Percentiles rank a stretch among this genome's conserved stretches.
Conservation (phyloP, 2,797 vertebrate species). For the Enteromius fasciolatus region DNA sequence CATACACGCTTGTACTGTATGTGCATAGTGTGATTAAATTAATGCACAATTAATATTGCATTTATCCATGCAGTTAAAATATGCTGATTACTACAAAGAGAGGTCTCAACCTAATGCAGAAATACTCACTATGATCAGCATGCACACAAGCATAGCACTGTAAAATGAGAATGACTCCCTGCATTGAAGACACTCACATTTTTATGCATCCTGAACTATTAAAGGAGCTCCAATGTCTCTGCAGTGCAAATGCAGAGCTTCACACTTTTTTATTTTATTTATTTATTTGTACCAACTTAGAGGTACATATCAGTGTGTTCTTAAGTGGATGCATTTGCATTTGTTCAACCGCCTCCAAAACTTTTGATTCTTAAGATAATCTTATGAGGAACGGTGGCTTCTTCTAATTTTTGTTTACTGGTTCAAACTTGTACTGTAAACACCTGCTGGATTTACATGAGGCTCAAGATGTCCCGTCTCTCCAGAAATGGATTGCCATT, state of each 20-base stretch:
- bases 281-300: not conserved
- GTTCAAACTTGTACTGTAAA: not conserved
- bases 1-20: not conserved
- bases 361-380: conserved; percentile 7
- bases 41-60: conserved; percentile 25
- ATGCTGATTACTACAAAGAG: conserved; percentile 16
- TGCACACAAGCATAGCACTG: conserved; percentile 20
- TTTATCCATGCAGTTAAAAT: conserved; percentile 27
- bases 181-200: not conserved
- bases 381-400: conserved; percentile 17
- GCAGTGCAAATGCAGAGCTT: not conserved
- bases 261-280: not conserved
- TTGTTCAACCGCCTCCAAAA: not conserved
- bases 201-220: not conserved
- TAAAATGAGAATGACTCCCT: conserved; percentile 7
- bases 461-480: conserved; percentile 10
- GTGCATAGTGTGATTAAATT: not conserved
- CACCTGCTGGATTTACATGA: conserved; percentile 19
- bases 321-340: not conserved
- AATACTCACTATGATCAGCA: not conserved
- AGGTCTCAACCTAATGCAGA: not conserved
- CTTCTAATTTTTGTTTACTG: not conserved
- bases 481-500: not conserved
- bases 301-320: not conserved
- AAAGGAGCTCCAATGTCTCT: not conserved